Conservation (phyloP, 1,140 invertebrate genomes). For the Hetaerina americana region DNA sequence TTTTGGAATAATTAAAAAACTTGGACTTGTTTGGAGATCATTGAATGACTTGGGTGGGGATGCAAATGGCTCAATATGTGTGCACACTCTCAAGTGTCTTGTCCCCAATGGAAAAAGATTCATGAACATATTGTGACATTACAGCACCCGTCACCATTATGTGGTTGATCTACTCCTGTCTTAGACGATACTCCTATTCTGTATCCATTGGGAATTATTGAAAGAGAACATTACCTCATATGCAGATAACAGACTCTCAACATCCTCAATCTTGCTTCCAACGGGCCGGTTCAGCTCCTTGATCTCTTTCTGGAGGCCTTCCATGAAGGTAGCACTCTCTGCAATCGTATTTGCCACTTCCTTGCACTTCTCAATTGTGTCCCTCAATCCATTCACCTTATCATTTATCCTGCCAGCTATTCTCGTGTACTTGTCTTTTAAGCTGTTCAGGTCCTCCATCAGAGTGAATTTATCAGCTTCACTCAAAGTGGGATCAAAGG, state of each 20-base stretch:
- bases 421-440: slow-evolving; percentile 61
- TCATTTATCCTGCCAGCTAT: slow-evolving; percentile 62
- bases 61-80: too few species aligned
- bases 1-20: too few species aligned
- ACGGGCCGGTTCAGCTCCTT: slow-evolving; percentile 72
- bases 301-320: slow-evolving; percentile 66
- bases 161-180: too few species aligned
- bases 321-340: slow-evolving; percentile 64
- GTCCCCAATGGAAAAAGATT: too few species aligned
- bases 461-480: slow-evolving; percentile 71
- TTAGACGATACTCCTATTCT: too few species aligned
- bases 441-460: slow-evolving; percentile 58
- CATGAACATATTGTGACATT: too few species aligned
- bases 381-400: slow-evolving; percentile 51
- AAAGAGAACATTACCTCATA: slow-evolving; percentile 42
- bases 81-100: too few species aligned
- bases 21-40: too few species aligned
- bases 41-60: too few species aligned
- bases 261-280: slow-evolving; percentile 70
- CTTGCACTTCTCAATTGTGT: slow-evolving; percentile 64
- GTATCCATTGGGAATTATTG: background rate
- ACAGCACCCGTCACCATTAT: too few species aligned
- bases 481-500: slow-evolving; percentile 63
- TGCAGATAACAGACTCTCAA: slow-evolving; percentile 56
- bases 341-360: slow-evolving; percentile 61